These are phyloP conservation scores for Vesta saturnalis DNA, from an alignment of 2,888 invertebrate genomes.

Conservation along the genomic window DNA sequence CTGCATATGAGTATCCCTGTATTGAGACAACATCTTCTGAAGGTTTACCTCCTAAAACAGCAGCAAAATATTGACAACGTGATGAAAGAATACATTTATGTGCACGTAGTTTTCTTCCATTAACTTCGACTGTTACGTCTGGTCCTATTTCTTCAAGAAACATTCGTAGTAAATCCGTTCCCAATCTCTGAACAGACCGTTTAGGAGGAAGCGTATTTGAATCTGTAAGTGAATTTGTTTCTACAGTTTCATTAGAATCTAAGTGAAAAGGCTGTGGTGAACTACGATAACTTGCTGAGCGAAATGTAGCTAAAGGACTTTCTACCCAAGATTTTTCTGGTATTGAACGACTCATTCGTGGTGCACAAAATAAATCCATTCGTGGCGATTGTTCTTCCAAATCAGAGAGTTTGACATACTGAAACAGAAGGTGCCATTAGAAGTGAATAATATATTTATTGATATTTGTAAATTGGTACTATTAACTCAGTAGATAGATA, in stretches of 20 bases:
- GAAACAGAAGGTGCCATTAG: slow-evolving; percentile 26
- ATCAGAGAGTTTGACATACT: slow-evolving; percentile 80
- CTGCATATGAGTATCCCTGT: slow-evolving; percentile 70
- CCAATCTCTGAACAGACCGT: slow-evolving; percentile 66
- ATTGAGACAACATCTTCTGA: slow-evolving; percentile 21
- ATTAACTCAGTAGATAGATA: too few relatives aligned
- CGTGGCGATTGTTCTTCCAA: slow-evolving; percentile 74
- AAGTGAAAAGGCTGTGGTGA: slow-evolving; percentile 58
- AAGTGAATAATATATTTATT: too few relatives aligned
- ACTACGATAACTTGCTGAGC: slow-evolving; percentile 67
- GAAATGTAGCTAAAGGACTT: slow-evolving; percentile 69
- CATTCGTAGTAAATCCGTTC: slow-evolving; percentile 90
- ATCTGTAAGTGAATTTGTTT: slow-evolving; percentile 46
- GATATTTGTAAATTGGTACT: too few relatives aligned
- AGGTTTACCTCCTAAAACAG: slow-evolving; percentile 84
- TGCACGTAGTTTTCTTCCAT: slow-evolving; percentile 83
- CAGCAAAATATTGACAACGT: slow-evolving; percentile 93
- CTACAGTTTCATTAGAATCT: slow-evolving; percentile 53
- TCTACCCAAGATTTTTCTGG: slow-evolving; percentile 76
- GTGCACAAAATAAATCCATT: slow-evolving; percentile 62
- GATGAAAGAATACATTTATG: slow-evolving; percentile 93
- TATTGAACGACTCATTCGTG: slow-evolving; percentile 74
- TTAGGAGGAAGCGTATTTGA: slow-evolving; percentile 55
- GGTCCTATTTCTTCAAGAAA: slow-evolving; percentile 91
- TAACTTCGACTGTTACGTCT: slow-evolving; percentile 87